Base-by-base conservation (phyloP, 2,797 vertebrate species). In the Yasuhikotakia modesta region DNA sequence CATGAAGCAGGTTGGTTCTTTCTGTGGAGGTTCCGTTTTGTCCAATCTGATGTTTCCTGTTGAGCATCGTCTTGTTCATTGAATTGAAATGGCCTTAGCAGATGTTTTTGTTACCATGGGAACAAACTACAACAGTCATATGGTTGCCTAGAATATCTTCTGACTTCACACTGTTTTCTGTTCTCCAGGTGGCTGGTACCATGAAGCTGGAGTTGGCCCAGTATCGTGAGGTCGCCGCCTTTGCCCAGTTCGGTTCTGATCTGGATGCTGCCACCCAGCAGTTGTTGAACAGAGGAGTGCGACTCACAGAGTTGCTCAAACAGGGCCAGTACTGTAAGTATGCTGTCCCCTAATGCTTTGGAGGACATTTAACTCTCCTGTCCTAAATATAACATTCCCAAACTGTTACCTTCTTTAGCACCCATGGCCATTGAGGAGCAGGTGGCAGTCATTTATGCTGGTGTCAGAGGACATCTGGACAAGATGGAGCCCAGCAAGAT, bases 391-490 rank as follows among this genome's bases (percentile, higher is more conserved):
- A 48, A 45, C 24, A 32, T 12, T 16, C 14, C 2, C 0, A 8
- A 4, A 60, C 17, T 78, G 5, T 27, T 12, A 27, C 57, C 45
- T 81, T 73, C 67, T 92, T 0, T 73, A 93, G 97, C 84, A 81
- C 98, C 98, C 84, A 99, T 99, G 97, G 97, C 98, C 80, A 99
- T 99, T 82, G 98, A 99, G 88, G 97, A 99, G 60, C 98, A 99
- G 89, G 97, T 99, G 4, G 89, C 96, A 0, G 97, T 99, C 72
- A 99, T 99, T 88, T 99, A 97, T 2, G 98, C 98, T 2, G 98
- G 98, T 80, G 98, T 99, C 35, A 94, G 96, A 86, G 98, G 98
- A 58, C 90, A 97, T 85, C 87, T 99, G 89, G 98, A 99, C 92
- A 99, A 99, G 82, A 90, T 99, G 91, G 98, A 99, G 80, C 97